Conservation (phyloP, 2,113 vertebrate species). For the Silurus asotus region DNA sequence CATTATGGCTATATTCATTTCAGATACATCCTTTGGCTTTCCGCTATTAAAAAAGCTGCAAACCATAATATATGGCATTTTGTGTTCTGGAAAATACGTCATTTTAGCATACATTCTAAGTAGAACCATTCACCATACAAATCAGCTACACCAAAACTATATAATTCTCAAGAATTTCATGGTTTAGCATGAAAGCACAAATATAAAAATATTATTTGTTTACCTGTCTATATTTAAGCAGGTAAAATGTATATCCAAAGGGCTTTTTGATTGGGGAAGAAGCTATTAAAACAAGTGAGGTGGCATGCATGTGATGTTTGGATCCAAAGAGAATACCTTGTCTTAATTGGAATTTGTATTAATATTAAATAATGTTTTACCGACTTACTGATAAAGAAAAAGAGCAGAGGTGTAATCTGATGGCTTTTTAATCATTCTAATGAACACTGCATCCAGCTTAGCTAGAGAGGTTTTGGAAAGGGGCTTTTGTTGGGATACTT, state of each 20-base stretch:
- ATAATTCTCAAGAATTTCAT: neutral
- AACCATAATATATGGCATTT: neutral
- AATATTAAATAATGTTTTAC: neutral
- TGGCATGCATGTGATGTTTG: neutral
- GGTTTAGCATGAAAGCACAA: neutral
- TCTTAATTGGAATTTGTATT: neutral
- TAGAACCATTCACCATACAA: neutral
- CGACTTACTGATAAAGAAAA: neutral
- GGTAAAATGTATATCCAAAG: neutral
- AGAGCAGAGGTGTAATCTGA: conserved; percentile 12
- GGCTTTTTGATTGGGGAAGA: neutral
- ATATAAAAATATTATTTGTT: neutral
- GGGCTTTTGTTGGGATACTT: neutral
- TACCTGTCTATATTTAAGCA: neutral
- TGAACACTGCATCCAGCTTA: conserved; percentile 25
- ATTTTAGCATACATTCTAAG: too few relatives aligned
- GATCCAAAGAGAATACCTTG: neutral
- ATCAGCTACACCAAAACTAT: neutral
- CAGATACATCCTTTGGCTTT: neutral
- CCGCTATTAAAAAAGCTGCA: neutral
- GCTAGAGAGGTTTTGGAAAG: neutral
- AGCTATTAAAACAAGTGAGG: neutral
- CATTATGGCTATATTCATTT: neutral
- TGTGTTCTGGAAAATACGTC: neutral
- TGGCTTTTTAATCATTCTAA: conserved; percentile 44